Evolutionary conservation across 2,797 vertebrate genomes (phyloP).

Genomic region (Martes flavigula): DNA sequence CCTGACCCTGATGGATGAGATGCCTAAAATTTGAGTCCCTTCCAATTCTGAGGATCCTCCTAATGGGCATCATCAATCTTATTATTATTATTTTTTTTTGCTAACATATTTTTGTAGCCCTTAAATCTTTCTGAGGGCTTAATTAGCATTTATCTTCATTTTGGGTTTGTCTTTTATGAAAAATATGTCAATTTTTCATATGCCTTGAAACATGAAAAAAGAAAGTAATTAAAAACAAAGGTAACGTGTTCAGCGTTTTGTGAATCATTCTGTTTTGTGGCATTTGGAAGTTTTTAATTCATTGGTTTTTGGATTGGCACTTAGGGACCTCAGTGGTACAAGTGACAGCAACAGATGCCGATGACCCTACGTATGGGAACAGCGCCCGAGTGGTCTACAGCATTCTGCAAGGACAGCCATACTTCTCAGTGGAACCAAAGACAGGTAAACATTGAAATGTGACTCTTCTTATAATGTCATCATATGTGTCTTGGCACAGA

Average conservation of each 20-base stretch:
- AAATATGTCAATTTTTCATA: not conserved
- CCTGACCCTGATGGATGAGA: not conserved
- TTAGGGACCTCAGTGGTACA: conserved; percentile 96
- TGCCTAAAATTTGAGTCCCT: not conserved
- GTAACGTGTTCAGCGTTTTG: not conserved
- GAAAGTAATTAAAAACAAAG: not conserved
- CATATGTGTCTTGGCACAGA: not conserved
- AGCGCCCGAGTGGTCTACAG: conserved; percentile 97
- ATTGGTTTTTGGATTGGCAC: conserved; percentile 55
- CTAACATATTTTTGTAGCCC: not conserved
- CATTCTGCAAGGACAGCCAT: conserved; percentile 96
- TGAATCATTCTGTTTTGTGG: not conserved
- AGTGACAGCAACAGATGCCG: conserved; percentile 96
- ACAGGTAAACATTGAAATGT: conserved; percentile 87
- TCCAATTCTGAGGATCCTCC: not conserved
- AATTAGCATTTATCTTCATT: not conserved
- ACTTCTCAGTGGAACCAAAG: conserved; percentile 98
- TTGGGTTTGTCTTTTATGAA: not conserved
- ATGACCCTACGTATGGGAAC: conserved; percentile 97
- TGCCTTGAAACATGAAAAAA: not conserved
- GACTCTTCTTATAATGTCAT: not conserved
- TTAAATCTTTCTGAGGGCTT: not conserved
- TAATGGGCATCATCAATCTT: not conserved
- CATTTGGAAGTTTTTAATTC: conserved; percentile 33
- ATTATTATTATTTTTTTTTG: not conserved